These are phyloP conservation scores for Poeciliopsis occidentalis DNA, from an alignment of 2,113 vertebrate species.

Conservation along the genomic window DNA sequence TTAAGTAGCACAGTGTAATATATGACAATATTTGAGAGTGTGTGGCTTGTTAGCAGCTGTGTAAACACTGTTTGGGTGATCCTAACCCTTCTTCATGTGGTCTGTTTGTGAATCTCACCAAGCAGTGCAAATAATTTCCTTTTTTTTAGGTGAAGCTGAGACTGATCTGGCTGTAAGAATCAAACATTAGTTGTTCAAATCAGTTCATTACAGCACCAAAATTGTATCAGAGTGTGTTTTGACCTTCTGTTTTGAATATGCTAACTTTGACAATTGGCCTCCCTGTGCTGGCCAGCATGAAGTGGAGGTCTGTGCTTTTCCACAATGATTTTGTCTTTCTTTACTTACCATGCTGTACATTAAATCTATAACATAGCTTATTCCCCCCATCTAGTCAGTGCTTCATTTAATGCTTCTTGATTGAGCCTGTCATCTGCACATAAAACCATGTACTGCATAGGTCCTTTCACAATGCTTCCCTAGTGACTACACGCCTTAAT, in stretches of 20 bases:
- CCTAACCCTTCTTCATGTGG: slow-evolving; percentile 72
- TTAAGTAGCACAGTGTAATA: slow-evolving; percentile 63
- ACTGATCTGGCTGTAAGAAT: slow-evolving; percentile 23
- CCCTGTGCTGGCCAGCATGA: slow-evolving; percentile 11
- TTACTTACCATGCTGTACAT: slow-evolving; percentile 1
- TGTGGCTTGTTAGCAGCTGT: slow-evolving; percentile 77
- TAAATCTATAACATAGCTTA: slow-evolving; percentile 33
- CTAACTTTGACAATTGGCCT: slow-evolving; percentile 31
- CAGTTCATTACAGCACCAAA: slow-evolving; percentile 20
- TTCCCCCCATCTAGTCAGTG: slow-evolving; percentile 13
- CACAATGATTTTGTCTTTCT: slow-evolving; percentile 36
- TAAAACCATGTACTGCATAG: slow-evolving; percentile 47
- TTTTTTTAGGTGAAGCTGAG: slow-evolving; percentile 49
- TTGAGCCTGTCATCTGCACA: slow-evolving; percentile 26
- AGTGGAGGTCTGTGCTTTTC: slow-evolving; percentile 26
- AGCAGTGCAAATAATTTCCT: slow-evolving; percentile 52
- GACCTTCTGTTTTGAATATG: slow-evolving; percentile 36
- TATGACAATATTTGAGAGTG: slow-evolving; percentile 61
- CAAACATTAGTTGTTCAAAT: slow-evolving; percentile 33
- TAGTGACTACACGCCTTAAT: slow-evolving; percentile 75
- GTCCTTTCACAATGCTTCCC: slow-evolving; percentile 58
- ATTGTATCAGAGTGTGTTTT: slow-evolving; percentile 21
- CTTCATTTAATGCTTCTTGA: slow-evolving; percentile 32
- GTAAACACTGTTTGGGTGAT: slow-evolving; percentile 78
- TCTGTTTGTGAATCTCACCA: slow-evolving; percentile 53